Conservation (phyloP, 1,140 invertebrate species). For the Drosophila trapezifrons region DNA sequence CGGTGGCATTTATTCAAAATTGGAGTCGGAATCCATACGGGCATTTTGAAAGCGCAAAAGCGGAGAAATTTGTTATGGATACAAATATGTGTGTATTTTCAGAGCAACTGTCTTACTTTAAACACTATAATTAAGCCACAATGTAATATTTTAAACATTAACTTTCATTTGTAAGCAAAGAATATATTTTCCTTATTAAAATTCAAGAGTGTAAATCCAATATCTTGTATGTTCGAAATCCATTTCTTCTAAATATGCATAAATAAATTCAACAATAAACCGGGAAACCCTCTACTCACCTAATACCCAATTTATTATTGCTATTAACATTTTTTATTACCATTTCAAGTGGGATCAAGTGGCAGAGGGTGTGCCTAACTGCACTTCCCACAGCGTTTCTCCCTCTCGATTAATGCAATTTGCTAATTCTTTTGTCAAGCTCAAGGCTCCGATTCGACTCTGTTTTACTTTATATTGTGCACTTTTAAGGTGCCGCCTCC, state of each 20-base stretch:
- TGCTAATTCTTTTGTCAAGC: conserved; percentile 50
- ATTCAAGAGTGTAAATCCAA: too few relatives aligned
- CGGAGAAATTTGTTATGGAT: not conserved
- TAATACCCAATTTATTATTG: not conserved
- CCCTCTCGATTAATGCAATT: conserved; percentile 27
- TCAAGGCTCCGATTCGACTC: conserved; percentile 47
- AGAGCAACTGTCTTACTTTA: not conserved
- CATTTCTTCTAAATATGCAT: accelerated
- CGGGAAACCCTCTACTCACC: not conserved
- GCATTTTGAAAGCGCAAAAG: not conserved
- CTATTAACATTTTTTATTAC: not conserved
- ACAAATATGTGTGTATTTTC: too few relatives aligned
- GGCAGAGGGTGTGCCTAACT: conserved; percentile 25
- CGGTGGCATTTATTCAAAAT: not conserved
- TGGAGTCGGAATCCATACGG: not conserved
- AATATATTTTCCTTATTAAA: too few relatives aligned
- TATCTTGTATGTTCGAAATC: not conserved
- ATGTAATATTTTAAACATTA: not conserved
- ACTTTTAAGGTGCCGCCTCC: conserved; percentile 50
- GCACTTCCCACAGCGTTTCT: conserved; percentile 34
- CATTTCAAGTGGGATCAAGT: conserved; percentile 34
- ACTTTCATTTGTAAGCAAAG: too few relatives aligned
- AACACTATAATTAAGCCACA: not conserved
- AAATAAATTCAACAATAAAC: not conserved
- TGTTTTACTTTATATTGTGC: conserved; percentile 39